Conservation (phyloP, 2,113 vertebrate genomes). For the Atlantisia rogersi region DNA sequence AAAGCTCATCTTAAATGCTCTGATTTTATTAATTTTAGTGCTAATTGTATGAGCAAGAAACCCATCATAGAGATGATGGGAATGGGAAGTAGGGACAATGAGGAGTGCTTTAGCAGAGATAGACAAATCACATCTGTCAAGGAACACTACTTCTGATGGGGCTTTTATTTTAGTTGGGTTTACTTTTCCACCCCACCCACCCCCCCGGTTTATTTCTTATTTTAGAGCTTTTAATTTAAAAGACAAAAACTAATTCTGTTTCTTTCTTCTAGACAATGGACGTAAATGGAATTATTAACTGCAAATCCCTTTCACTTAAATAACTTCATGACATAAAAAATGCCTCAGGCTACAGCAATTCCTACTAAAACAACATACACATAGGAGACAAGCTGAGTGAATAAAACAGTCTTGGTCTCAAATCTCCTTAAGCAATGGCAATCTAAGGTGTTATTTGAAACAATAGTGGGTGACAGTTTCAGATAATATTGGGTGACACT, state of each 20-base stretch:
- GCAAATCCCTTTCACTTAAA: background rate
- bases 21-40: background rate
- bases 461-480: background rate
- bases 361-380: background rate
- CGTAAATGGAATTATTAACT: background rate
- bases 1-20: background rate
- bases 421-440: background rate
- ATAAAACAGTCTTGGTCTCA: background rate
- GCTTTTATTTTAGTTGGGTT: background rate
- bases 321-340: background rate
- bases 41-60: background rate
- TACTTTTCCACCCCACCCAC: background rate
- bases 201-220: background rate
- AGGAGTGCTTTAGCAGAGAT: background rate
- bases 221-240: background rate
- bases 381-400: background rate
- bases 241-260: background rate
- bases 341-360: background rate
- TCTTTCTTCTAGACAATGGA: background rate
- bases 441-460: background rate
- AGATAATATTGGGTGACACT: background rate
- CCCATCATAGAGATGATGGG: accelerated
- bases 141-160: background rate
- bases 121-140: background rate
- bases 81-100: background rate